phyloP scores from a whole-genome alignment of 1,140 invertebrate genomes.

The Pseudomyrmex dendroicus region DNA sequence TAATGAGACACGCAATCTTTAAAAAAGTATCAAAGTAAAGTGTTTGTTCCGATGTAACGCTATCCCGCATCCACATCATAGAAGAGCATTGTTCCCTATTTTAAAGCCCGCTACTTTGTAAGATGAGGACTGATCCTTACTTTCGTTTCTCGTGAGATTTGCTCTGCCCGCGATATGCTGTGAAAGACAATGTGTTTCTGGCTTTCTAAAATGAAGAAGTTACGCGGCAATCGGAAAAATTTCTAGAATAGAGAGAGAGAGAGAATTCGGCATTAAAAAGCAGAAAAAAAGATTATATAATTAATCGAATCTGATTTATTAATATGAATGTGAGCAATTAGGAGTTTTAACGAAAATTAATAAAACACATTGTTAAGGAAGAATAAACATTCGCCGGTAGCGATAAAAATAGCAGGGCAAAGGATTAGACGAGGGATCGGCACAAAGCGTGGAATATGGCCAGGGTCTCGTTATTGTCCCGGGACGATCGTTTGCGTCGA shows the following conservation, averaged over 20 bases:
- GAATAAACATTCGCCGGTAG: neutral
- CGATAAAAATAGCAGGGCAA: neutral
- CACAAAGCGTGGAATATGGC: neutral
- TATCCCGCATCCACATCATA: constrained; percentile 8
- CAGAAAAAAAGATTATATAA: neutral
- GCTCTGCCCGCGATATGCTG: neutral
- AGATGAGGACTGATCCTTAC: constrained; percentile 24
- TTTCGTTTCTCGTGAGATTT: constrained; percentile 22
- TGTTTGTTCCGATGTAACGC: neutral
- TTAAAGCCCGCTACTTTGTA: constrained; percentile 45
- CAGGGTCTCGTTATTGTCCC: neutral
- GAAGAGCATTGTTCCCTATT: constrained; percentile 9
- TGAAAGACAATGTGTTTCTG: neutral
- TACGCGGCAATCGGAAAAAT: neutral
- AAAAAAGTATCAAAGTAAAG: too few relatives aligned
- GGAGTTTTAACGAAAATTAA: too few relatives aligned
- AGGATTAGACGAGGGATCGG: neutral
- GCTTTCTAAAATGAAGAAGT: neutral
- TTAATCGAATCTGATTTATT: too few relatives aligned
- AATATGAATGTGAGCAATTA: too few relatives aligned
- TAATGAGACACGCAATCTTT: too few relatives aligned
- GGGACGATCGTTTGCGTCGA: constrained; percentile 33
- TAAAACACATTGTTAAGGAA: too few relatives aligned
- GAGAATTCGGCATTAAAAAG: neutral
- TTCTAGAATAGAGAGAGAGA: neutral